These are phyloP conservation scores for Eilema depressum DNA, from an alignment of 2,888 invertebrate species.

Conservation along the genomic window DNA sequence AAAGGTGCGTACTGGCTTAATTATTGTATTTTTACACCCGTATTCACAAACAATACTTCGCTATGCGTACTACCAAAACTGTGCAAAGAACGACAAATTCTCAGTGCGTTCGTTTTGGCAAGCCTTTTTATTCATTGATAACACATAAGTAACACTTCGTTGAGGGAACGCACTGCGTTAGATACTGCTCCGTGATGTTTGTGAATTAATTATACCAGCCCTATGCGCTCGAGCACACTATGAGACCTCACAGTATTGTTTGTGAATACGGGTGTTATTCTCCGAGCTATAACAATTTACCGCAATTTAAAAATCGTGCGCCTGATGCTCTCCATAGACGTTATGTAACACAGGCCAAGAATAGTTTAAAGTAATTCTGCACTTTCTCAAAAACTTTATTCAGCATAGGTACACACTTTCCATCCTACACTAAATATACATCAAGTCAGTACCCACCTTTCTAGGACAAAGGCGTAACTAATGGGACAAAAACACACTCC, in stretches of 20 bases:
- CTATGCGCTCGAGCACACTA: too few species aligned
- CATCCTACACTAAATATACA: neutral
- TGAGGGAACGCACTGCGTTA: too few species aligned
- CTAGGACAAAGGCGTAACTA: conserved; percentile 79
- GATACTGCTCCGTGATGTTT: too few species aligned
- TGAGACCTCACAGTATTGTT: too few species aligned
- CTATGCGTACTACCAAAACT: too few species aligned
- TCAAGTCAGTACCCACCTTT: conserved; percentile 30
- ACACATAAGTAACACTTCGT: too few species aligned
- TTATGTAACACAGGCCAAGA: neutral
- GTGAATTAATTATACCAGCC: too few species aligned
- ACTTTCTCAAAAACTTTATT: neutral
- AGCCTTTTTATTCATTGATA: too few species aligned
- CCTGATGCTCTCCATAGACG: neutral
- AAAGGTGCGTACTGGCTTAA: conserved; percentile 15
- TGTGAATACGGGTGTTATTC: too few species aligned
- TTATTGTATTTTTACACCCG: neutral
- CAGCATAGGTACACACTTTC: neutral
- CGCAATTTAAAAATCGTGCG: neutral
- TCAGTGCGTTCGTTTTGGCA: too few species aligned
- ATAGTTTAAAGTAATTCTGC: neutral
- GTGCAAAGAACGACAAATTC: too few species aligned
- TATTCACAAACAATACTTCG: too few species aligned
- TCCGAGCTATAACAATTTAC: neutral
- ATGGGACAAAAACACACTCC: conserved; percentile 75